Evolutionary conservation across 2,113 vertebrate species (phyloP), one percentile per base, ranked within the genome.

Genomic region (Coryphaenoides rupestris): DNA sequence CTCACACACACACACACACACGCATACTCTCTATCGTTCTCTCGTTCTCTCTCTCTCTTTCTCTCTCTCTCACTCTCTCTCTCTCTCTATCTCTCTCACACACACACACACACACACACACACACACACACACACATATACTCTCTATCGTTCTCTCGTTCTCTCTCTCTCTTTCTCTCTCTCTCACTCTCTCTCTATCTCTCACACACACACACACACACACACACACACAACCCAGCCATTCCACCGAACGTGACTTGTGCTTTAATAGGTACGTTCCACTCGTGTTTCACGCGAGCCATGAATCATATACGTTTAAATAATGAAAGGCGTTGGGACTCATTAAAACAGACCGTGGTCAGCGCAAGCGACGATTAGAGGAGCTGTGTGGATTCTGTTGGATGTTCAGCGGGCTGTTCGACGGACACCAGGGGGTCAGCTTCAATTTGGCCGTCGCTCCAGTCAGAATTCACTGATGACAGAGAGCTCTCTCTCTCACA

Each of bases 181-280:
- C n/a, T n/a, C n/a, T n/a, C n/a, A n/a, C n/a, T n/a, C n/a, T n/a
- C n/a, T n/a, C n/a, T n/a, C n/a, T n/a, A n/a, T 26, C 24, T 26
- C 24, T 26, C 3, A 26, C 68, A 80, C 60, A 54, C 62, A 2
- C 13, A 73, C 63, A 76, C 78, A 61, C 22, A 62, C 75, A 69
- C 78, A 66, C 62, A 62, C 77, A 60, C 62, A 69, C 68, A 54
- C 21, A 19, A 9, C 13, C 13, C 33, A 12, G 33, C 5, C 5
- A 40, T 40, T 40, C 33, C 6, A 40, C 63, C 55, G 66, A 68
- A 50, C 65, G 68, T 72, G 70, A 80, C 79, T 80, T 16, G 22
- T 79, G 33, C 33, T 86, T 87, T 84, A 87, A 81, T 87, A 71
- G 67, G 77, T 65, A 67, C 76, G 75, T 76, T 45, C 61, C 56